Evolutionary conservation across 2,888 invertebrate species (phyloP).

Genomic region (Bimastos eiseni): DNA sequence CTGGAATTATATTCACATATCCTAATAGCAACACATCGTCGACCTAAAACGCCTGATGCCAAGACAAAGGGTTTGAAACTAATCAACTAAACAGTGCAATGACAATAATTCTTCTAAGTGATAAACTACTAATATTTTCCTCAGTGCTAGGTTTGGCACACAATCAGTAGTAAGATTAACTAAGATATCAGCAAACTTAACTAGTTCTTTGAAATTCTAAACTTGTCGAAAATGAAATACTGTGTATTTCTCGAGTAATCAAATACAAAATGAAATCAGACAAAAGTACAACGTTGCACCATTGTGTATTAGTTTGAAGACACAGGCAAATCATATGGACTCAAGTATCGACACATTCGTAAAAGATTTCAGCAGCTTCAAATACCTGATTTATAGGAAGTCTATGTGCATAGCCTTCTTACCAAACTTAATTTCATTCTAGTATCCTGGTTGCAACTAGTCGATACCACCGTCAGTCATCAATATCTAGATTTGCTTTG

Average conservation of each 20-base stretch:
- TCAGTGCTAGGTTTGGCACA: background rate
- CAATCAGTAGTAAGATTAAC: background rate
- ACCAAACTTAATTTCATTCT: background rate
- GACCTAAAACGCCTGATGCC: background rate
- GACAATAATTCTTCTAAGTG: background rate
- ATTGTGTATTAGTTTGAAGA: background rate
- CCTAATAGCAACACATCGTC: background rate
- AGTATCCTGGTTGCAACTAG: background rate
- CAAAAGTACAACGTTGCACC: background rate
- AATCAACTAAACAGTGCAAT: background rate
- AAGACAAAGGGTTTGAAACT: background rate
- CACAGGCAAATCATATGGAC: background rate
- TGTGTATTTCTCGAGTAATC: background rate
- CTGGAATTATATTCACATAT: background rate
- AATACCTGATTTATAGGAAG: background rate
- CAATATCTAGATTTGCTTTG: background rate
- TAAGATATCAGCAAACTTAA: background rate
- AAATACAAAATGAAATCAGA: background rate
- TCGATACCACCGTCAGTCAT: background rate
- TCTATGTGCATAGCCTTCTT: background rate
- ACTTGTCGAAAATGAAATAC: background rate
- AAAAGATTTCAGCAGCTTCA: background rate
- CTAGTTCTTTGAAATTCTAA: background rate
- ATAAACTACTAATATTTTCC: too few species aligned
- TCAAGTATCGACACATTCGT: background rate